phyloP scores from a whole-genome alignment of 2,797 vertebrate species.

The Eulemur rubriventer region DNA sequence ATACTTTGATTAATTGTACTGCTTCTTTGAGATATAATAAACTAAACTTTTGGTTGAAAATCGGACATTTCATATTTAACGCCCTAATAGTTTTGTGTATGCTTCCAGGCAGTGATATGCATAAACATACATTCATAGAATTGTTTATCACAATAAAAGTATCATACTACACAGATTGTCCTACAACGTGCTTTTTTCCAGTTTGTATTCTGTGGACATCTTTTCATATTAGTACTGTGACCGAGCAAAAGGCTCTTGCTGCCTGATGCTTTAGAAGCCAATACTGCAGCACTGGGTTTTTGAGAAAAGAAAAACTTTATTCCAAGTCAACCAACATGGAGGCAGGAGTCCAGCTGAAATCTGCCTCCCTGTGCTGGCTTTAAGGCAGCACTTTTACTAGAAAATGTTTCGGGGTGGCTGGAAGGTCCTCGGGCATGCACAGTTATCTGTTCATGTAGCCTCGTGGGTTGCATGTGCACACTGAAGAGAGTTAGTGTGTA shows the following conservation, averaged over 20 bases:
- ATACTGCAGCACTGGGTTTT: background rate
- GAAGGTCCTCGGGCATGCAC: background rate
- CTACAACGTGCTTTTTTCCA: rapidly evolving
- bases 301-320: background rate
- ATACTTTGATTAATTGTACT: too few relatives aligned
- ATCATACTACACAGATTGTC: background rate
- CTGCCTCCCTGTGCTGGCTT: background rate
- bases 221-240: background rate
- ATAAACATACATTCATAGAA: background rate
- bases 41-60: too few relatives aligned
- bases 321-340: background rate
- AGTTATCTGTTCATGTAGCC: background rate
- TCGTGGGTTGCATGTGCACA: background rate
- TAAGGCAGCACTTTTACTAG: background rate
- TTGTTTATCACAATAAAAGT: background rate
- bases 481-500: background rate
- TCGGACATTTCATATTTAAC: too few relatives aligned
- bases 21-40: too few relatives aligned
- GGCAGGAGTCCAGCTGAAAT: background rate
- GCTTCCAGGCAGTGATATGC: background rate
- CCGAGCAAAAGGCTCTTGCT: background rate
- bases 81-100: background rate
- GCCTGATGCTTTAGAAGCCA: background rate
- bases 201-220: background rate
- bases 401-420: background rate